Conservation (phyloP, 2,888 invertebrate genomes). For the Tipula helvola region DNA sequence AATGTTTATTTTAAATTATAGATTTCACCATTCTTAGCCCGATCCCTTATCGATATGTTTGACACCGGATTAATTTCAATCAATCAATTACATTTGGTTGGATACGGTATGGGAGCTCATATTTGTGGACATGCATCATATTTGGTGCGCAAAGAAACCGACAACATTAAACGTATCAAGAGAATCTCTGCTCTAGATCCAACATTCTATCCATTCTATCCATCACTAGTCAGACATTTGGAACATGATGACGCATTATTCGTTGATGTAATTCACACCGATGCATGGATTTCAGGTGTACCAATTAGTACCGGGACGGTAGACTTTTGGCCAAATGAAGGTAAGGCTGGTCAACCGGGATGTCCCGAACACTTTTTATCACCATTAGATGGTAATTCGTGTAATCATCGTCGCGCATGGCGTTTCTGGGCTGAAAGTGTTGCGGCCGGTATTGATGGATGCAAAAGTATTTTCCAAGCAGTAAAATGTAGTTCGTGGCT, state of each 20-base stretch:
- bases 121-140: slow-evolving; percentile 30
- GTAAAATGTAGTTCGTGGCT: slow-evolving; percentile 42
- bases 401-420: slow-evolving; percentile 50
- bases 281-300: slow-evolving; percentile 41
- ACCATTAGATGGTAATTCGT: slow-evolving; percentile 36
- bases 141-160: slow-evolving; percentile 22
- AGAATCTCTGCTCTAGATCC: slow-evolving; percentile 19
- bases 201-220: slow-evolving; percentile 18
- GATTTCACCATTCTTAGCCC: slow-evolving; percentile 17
- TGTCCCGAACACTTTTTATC: slow-evolving; percentile 14
- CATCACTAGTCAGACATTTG: background rate
- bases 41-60: slow-evolving; percentile 26
- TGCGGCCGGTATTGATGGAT: background rate
- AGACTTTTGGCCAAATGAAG: slow-evolving; percentile 34
- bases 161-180: slow-evolving; percentile 19
- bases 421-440: slow-evolving; percentile 47
- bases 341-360: slow-evolving; percentile 19
- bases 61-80: slow-evolving; percentile 28
- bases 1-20: slow-evolving; percentile 13
- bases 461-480: slow-evolving; percentile 38
- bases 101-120: slow-evolving; percentile 33
- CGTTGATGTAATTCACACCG: slow-evolving; percentile 50
- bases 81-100: slow-evolving; percentile 29
- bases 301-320: slow-evolving; percentile 39
- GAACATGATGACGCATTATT: slow-evolving; percentile 37